Evolutionary conservation across 2,113 vertebrate species (phyloP).

Genomic region (Strix uralensis): DNA sequence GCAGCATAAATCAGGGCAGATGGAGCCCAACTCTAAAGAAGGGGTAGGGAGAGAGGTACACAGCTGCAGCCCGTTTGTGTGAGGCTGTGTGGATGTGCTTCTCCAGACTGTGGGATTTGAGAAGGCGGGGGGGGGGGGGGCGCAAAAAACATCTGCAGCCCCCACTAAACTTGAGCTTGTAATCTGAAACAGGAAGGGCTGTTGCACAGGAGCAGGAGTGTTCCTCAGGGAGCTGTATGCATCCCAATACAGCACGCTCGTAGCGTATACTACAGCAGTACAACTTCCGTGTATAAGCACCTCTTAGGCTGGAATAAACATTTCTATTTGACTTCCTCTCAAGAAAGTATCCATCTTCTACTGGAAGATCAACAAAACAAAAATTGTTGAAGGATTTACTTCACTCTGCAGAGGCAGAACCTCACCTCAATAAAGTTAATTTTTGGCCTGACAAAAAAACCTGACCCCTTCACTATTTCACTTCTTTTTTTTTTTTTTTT

Average conservation of each 20-base stretch:
- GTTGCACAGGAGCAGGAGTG: background rate
- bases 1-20: background rate
- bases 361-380: background rate
- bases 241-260: background rate
- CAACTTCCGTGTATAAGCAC: background rate
- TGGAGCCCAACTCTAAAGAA: background rate
- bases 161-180: background rate
- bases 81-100: background rate
- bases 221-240: background rate
- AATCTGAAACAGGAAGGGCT: background rate
- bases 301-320: background rate
- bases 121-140: background rate
- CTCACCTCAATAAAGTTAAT: background rate
- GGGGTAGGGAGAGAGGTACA: background rate
- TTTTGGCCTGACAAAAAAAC: background rate
- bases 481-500: background rate
- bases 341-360: background rate
- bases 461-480: background rate
- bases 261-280: accelerated
- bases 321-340: background rate
- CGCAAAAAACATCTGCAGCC: background rate
- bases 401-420: background rate
- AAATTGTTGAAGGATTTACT: background rate
- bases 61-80: background rate
- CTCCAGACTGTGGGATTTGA: background rate